Evolutionary conservation across 2,113 vertebrate species (phyloP).

Genomic region (Egretta garzetta): DNA sequence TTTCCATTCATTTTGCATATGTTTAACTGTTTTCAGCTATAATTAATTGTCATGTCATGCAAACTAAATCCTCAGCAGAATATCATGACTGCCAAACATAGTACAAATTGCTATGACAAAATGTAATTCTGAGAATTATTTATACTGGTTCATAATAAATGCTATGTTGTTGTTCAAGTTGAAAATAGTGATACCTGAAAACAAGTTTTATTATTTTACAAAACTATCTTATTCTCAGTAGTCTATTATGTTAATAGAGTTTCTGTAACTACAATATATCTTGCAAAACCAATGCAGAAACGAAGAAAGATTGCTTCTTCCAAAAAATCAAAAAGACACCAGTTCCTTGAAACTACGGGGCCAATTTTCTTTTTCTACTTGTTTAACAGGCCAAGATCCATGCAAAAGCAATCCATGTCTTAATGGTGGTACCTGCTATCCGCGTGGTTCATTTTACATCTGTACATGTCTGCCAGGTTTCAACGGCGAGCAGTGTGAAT

Average conservation of each 20-base stretch:
- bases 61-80: constrained; percentile 76
- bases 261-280: constrained; percentile 22
- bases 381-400: constrained; percentile 79
- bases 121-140: constrained; percentile 32
- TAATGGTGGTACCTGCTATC: constrained; percentile 89
- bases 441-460: constrained; percentile 77
- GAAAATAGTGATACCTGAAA: constrained; percentile 9
- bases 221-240: neutral
- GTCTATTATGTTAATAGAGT: neutral
- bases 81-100: constrained; percentile 55
- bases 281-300: neutral
- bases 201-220: constrained; percentile 35
- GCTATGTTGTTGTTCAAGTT: neutral
- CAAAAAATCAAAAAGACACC: neutral
- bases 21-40: constrained; percentile 78
- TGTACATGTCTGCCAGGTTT: constrained; percentile 92
- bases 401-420: constrained; percentile 87
- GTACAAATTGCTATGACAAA: constrained; percentile 27
- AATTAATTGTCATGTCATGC: constrained; percentile 81
- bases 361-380: constrained; percentile 38
- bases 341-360: neutral
- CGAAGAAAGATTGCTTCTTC: neutral
- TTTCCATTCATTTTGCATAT: constrained; percentile 76
- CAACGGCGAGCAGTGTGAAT: constrained; percentile 89
- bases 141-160: constrained; percentile 24